Conservation (phyloP, 2,113 vertebrate genomes). For the Daboia siamensis region DNA sequence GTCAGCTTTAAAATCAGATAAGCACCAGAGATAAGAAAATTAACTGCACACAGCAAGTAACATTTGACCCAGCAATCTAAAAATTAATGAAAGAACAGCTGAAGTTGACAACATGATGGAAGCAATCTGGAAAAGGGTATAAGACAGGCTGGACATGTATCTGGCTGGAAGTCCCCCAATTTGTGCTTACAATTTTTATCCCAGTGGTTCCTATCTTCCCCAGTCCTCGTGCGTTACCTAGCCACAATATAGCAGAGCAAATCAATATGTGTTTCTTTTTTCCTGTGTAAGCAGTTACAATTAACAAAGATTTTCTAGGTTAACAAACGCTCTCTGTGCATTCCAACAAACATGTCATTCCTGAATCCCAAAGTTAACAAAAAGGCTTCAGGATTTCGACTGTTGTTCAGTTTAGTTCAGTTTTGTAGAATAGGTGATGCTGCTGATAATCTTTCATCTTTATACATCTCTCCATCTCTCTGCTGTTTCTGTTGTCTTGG, state of each 20-base stretch:
- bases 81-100: not conserved
- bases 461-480: not conserved
- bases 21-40: not conserved
- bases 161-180: not conserved
- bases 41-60: not conserved
- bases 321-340: not conserved
- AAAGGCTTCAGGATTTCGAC: not conserved
- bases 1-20: not conserved
- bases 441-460: not conserved
- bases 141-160: not conserved
- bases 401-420: not conserved
- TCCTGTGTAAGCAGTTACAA: not conserved
- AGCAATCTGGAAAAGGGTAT: not conserved
- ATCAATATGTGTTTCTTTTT: not conserved
- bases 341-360: not conserved
- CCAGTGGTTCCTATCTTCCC: not conserved
- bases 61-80: not conserved
- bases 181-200: not conserved
- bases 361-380: not conserved
- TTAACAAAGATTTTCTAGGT: not conserved
- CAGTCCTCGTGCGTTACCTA: not conserved
- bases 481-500: not conserved
- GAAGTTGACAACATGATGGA: not conserved
- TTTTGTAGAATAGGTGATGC: not conserved
- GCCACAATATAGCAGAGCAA: not conserved